Evolutionary conservation across 2,113 vertebrate genomes (phyloP).

Genomic region (Hirundichthys speculiger): DNA sequence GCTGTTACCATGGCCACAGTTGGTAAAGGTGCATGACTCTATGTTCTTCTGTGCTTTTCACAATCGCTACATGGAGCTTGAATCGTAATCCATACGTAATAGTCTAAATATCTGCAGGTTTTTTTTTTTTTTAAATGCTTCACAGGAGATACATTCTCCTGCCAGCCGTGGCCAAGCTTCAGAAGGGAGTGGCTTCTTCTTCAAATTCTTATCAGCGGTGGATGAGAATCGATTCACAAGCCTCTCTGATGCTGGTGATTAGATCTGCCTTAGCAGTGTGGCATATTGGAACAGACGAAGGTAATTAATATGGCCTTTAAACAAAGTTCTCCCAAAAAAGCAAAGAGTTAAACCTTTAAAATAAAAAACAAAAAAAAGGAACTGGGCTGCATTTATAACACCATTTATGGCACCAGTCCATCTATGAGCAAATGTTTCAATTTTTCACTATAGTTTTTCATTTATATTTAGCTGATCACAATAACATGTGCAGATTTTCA

Average conservation of each 20-base stretch:
- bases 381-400: slow-evolving; percentile 11
- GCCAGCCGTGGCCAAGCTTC: slow-evolving; percentile 20
- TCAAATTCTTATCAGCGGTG: slow-evolving; percentile 38
- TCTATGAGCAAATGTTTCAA: slow-evolving; percentile 8
- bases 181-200: slow-evolving; percentile 53
- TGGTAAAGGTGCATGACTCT: slow-evolving; percentile 71
- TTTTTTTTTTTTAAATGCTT: slow-evolving; percentile 1
- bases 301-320: slow-evolving; percentile 63
- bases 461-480: slow-evolving; percentile 6
- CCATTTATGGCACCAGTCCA: too few relatives aligned
- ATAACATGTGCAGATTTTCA: slow-evolving; percentile 10
- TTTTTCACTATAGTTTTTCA: slow-evolving; percentile 5
- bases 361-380: slow-evolving; percentile 13
- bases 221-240: slow-evolving; percentile 38
- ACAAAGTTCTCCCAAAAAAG: slow-evolving; percentile 38
- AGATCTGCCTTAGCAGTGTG: slow-evolving; percentile 45
- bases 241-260: slow-evolving; percentile 52
- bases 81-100: slow-evolving; percentile 17
- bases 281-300: slow-evolving; percentile 55
- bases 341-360: slow-evolving; percentile 14
- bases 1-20: slow-evolving; percentile 76
- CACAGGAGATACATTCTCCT: slow-evolving; percentile 1
- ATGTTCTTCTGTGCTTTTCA: slow-evolving; percentile 50
- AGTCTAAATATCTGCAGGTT: slow-evolving; percentile 9
- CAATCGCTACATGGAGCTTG: slow-evolving; percentile 30